phyloP scores from a whole-genome alignment of 2,888 invertebrate species.

The Elysia crispata region DNA sequence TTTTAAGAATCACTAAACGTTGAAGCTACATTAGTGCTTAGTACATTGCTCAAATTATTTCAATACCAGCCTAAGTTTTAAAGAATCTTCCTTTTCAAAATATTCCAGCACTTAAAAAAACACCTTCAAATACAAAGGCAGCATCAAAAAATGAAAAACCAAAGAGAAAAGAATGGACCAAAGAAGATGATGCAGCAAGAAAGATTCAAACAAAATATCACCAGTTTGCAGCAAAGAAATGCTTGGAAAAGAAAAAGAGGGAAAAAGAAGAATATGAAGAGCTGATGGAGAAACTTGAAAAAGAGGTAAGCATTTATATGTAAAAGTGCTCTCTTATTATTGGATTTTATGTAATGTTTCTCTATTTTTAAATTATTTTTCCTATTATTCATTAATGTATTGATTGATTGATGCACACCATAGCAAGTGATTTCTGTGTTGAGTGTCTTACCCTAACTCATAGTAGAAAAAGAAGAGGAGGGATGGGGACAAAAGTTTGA shows the following conservation, averaged over 20 bases:
- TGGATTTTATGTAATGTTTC: neutral
- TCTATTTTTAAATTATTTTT: conserved; percentile 6
- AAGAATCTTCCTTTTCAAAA: neutral
- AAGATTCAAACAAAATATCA: conserved; percentile 71
- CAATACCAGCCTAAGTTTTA: conserved; percentile 12
- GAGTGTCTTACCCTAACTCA: too few relatives aligned
- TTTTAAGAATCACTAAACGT: too few relatives aligned
- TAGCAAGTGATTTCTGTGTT: too few relatives aligned
- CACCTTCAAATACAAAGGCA: conserved; percentile 47
- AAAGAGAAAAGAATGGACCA: conserved; percentile 67
- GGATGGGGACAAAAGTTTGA: too few relatives aligned
- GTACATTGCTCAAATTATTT: neutral
- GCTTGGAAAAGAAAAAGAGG: conserved; percentile 65
- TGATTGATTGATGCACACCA: too few relatives aligned
- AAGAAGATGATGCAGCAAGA: conserved; percentile 70
- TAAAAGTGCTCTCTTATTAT: neutral
- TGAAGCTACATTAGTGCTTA: too few relatives aligned
- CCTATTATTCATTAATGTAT: neutral
- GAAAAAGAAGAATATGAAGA: conserved; percentile 75
- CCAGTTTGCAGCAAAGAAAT: conserved; percentile 65
- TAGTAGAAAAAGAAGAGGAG: too few relatives aligned
- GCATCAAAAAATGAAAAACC: conserved; percentile 54
- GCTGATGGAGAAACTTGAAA: conserved; percentile 74
- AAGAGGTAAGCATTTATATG: conserved; percentile 66
- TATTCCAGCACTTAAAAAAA: conserved; percentile 24